Evolutionary conservation across 1,140 invertebrate species (phyloP).

Genomic region (Diuraphis noxia): DNA sequence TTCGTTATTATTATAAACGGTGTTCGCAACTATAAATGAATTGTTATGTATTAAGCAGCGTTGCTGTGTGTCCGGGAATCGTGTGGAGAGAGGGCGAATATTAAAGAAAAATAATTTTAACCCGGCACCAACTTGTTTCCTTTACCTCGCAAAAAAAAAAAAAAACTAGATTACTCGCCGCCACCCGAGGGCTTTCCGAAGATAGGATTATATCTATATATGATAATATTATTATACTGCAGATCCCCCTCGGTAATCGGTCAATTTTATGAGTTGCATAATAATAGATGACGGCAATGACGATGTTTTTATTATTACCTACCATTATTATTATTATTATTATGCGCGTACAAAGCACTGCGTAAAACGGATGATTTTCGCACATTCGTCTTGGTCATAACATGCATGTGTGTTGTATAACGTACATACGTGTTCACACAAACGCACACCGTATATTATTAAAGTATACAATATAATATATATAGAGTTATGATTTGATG

Average conservation of each 20-base stretch:
- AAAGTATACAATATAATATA: too few relatives aligned
- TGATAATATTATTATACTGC: background rate
- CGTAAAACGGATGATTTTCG: background rate
- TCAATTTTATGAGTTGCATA: conserved; percentile 30
- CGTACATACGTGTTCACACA: background rate
- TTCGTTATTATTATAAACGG: background rate
- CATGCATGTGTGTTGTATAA: background rate
- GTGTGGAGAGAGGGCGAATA: background rate
- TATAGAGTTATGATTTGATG: background rate
- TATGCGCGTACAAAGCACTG: background rate
- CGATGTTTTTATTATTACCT: conserved; percentile 16
- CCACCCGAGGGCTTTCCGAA: background rate
- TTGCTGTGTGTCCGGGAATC: too few relatives aligned
- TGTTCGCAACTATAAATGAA: conserved; percentile 1
- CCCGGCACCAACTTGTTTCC: background rate
- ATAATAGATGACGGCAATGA: background rate
- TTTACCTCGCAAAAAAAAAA: background rate
- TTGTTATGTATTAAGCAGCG: background rate
- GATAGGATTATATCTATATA: background rate
- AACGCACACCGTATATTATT: too few relatives aligned
- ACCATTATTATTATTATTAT: conserved; percentile 13
- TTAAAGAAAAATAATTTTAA: background rate
- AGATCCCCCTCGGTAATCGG: background rate
- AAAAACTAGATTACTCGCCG: background rate
- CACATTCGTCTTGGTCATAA: background rate